phyloP scores from a whole-genome alignment of 2,113 vertebrate species.

The Genyomyrus donnyi region DNA sequence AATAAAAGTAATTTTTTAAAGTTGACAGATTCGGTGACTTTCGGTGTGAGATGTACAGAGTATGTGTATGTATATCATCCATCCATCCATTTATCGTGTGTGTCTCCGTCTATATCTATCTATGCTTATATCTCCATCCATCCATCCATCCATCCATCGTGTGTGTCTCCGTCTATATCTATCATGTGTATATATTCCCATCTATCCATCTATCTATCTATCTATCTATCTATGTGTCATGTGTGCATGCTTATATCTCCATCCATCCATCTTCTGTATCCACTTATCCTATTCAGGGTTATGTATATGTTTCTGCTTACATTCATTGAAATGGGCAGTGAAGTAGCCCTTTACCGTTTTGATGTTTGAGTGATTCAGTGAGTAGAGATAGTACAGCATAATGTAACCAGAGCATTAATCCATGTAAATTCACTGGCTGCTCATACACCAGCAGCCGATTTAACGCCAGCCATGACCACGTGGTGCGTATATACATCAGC shows the following conservation, averaged over 20 bases:
- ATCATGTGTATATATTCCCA: not conserved
- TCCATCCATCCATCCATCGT: no score
- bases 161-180: no score
- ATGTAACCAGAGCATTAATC: not conserved
- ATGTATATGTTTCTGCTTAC: not conserved
- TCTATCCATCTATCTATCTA: no score
- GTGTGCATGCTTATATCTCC: no score
- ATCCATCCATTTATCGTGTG: not conserved
- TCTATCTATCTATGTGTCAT: not conserved
- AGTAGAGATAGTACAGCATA: not conserved
- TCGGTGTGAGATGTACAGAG: conserved; percentile 21
- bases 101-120: not conserved
- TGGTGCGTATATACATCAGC: no score
- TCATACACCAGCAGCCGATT: not conserved
- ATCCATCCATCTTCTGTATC: no score
- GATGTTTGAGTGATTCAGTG: not conserved
- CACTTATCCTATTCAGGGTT: no score
- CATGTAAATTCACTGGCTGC: not conserved
- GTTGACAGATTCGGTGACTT: conserved; percentile 53
- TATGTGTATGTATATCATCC: not conserved
- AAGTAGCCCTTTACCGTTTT: not conserved
- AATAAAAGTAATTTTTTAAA: conserved; percentile 99
- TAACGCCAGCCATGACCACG: not conserved
- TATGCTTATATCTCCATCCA: not conserved
- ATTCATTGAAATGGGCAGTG: not conserved